These are phyloP conservation scores for Drosophila tsacasi DNA, from an alignment of 1,140 invertebrate genomes.

Conservation along the genomic window DNA sequence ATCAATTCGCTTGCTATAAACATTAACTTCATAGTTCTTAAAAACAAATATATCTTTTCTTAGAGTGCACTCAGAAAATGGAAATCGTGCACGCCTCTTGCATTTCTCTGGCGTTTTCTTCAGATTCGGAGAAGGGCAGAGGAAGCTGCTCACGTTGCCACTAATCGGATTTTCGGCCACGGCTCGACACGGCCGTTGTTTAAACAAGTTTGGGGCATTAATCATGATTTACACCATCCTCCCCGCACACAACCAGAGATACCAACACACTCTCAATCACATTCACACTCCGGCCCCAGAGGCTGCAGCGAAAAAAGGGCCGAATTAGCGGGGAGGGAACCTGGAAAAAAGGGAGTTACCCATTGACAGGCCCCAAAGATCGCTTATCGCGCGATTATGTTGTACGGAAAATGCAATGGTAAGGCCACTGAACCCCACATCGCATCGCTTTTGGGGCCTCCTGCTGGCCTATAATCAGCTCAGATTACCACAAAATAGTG, in stretches of 20 bases:
- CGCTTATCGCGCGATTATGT: constrained; percentile 81
- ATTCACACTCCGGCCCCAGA: constrained; percentile 30
- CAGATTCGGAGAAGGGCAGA: constrained; percentile 30
- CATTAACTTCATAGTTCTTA: neutral
- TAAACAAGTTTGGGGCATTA: constrained; percentile 81
- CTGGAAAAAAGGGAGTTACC: constrained; percentile 46
- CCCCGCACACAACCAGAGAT: constrained; percentile 11
- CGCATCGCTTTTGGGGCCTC: constrained; percentile 28
- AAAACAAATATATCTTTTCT: neutral
- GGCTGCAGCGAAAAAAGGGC: constrained; percentile 39
- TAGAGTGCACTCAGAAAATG: constrained; percentile 50
- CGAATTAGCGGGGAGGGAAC: constrained; percentile 65
- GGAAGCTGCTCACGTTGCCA: constrained; percentile 60
- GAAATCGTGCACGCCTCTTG: constrained; percentile 70
- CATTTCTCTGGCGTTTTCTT: constrained; percentile 53
- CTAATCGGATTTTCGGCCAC: constrained; percentile 81
- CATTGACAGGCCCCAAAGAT: constrained; percentile 76
- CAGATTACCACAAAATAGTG: constrained; percentile 55
- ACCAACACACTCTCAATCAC: constrained; percentile 35
- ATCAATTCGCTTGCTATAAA: neutral
- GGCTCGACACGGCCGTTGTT: constrained; percentile 75
- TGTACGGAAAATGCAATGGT: constrained; percentile 60
- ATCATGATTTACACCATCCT: constrained; percentile 76
- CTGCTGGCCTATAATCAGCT: constrained; percentile 62
- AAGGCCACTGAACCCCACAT: constrained; percentile 59